These are phyloP conservation scores for Hemibagrus guttatus DNA, from an alignment of 2,797 vertebrate species.

Conservation along the genomic window DNA sequence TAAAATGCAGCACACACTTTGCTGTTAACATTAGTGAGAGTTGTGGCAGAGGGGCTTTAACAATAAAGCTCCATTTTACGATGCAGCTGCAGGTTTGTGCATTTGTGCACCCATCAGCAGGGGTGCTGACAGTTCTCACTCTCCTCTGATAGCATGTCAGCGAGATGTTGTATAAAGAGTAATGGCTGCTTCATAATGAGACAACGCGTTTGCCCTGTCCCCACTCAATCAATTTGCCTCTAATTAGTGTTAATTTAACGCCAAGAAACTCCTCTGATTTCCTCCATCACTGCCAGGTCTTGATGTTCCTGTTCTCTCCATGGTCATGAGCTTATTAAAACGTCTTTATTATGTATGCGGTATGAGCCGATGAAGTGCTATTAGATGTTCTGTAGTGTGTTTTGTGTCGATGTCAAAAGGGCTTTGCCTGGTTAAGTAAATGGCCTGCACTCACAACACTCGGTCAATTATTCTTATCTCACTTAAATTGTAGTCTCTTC, in stretches of 20 bases:
- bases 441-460: conserved; percentile 6
- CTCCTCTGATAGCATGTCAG: conserved; percentile 44
- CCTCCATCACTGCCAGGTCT: conserved; percentile 50
- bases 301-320: conserved; percentile 15
- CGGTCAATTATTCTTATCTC: conserved; percentile 49
- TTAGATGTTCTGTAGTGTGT: conserved; percentile 28
- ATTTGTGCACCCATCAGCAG: conserved; percentile 1
- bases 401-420: conserved; percentile 16
- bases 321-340: conserved; percentile 37
- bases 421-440: conserved; percentile 23
- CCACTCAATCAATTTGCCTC: conserved; percentile 58
- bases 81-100: conserved; percentile 5
- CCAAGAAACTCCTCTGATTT: conserved; percentile 41
- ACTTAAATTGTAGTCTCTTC: conserved; percentile 24
- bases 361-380: conserved; percentile 23
- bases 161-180: conserved; percentile 46
- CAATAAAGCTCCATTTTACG: conserved; percentile 11
- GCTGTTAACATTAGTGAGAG: background rate
- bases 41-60: conserved; percentile 8
- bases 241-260: conserved; percentile 64
- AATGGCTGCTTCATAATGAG: conserved; percentile 54
- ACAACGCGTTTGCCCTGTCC: conserved; percentile 33
- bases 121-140: conserved; percentile 3
- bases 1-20: conserved; percentile 18
- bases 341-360: conserved; percentile 21